phyloP scores from a whole-genome alignment of 2,113 vertebrate species.

The Neotragus pygmaeus region DNA sequence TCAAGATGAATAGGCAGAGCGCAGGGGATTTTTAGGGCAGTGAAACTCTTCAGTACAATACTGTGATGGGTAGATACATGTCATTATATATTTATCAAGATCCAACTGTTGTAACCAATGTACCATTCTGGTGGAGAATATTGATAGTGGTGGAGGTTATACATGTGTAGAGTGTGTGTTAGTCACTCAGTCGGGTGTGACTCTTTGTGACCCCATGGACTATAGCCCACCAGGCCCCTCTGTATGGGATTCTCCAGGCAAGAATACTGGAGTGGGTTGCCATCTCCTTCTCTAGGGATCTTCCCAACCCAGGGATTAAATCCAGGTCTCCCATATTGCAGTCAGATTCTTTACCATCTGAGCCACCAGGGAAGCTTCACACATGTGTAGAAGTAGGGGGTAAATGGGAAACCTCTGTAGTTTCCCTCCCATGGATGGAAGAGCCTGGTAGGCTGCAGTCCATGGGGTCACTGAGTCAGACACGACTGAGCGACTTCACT shows the following conservation, averaged over 20 bases:
- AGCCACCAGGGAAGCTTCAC: not conserved
- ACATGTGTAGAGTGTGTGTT: not conserved
- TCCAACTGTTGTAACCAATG: not conserved
- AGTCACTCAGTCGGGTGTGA: not conserved
- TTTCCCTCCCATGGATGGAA: too few relatives aligned
- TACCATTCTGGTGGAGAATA: not conserved
- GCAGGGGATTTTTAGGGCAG: not conserved
- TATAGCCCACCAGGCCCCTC: not conserved
- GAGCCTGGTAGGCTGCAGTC: too few relatives aligned
- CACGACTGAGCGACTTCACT: too few relatives aligned
- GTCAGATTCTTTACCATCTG: not conserved
- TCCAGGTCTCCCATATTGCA: not conserved
- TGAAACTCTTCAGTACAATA: not conserved
- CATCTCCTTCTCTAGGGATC: too few relatives aligned
- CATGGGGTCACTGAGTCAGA: too few relatives aligned
- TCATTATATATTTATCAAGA: not conserved
- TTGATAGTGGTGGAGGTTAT: not conserved
- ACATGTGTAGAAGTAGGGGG: not conserved
- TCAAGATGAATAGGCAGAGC: not conserved
- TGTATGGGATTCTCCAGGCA: not conserved
- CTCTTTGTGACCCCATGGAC: not conserved
- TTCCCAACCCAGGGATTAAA: not conserved
- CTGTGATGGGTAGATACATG: too few relatives aligned
- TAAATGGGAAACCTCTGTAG: not conserved
- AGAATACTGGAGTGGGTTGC: not conserved